These are phyloP conservation scores for Chaenodraco wilsoni DNA, from an alignment of 2,797 vertebrate species.

Conservation along the genomic window DNA sequence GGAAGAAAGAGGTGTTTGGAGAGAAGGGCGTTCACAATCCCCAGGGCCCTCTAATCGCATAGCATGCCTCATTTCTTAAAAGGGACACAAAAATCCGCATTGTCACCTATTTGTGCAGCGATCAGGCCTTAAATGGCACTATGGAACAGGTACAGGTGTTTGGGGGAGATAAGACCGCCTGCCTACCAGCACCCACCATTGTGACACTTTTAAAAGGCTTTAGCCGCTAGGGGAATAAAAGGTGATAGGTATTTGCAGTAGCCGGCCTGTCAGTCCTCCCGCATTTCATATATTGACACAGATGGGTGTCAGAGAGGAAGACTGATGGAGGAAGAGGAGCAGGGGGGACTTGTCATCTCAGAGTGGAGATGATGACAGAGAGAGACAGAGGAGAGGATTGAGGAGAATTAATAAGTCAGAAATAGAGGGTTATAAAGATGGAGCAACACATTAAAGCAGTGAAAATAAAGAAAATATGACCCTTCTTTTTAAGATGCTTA, in stretches of 20 bases:
- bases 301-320: conserved; percentile 37
- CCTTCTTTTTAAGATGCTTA: background rate
- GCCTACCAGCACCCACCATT: conserved; percentile 34
- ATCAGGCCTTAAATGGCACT: conserved; percentile 66
- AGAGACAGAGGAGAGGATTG: conserved; percentile 22
- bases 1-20: conserved; percentile 27
- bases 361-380: conserved; percentile 14
- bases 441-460: conserved; percentile 2
- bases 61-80: conserved; percentile 63
- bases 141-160: conserved; percentile 74
- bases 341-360: conserved; percentile 38
- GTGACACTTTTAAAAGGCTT: conserved; percentile 61
- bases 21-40: conserved; percentile 29
- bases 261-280: conserved; percentile 65
- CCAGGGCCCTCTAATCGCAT: conserved; percentile 32
- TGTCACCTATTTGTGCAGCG: conserved; percentile 81
- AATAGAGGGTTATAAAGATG: conserved; percentile 25
- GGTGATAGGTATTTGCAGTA: conserved; percentile 63
- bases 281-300: conserved; percentile 46
- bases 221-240: conserved; percentile 43
- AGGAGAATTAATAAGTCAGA: conserved; percentile 38
- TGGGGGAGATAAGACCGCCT: conserved; percentile 66
- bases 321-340: conserved; percentile 21
- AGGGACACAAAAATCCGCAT: conserved; percentile 76
- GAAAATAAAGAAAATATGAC: conserved; percentile 1